These are phyloP conservation scores for Phodopus roborovskii DNA, from an alignment of 2,113 vertebrate genomes.

Conservation along the genomic window DNA sequence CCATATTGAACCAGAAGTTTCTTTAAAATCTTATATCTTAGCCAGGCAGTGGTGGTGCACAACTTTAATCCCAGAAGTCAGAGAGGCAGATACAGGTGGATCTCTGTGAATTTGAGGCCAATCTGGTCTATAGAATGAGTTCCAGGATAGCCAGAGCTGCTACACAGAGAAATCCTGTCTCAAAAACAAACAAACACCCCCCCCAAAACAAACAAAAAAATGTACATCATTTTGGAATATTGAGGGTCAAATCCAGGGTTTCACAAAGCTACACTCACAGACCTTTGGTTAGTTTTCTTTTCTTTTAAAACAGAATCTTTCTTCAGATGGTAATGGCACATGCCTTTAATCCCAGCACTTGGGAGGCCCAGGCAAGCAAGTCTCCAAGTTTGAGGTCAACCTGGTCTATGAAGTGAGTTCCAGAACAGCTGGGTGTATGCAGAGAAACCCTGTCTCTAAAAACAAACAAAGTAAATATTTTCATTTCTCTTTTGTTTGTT, in stretches of 20 bases:
- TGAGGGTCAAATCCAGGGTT: neutral
- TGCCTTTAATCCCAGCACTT: neutral
- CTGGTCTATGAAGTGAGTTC: neutral
- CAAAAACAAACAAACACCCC: too few species aligned
- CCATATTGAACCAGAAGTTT: neutral
- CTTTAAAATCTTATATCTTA: neutral
- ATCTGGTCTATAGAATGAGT: too few species aligned
- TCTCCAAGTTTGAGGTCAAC: neutral
- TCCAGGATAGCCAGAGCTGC: too few species aligned
- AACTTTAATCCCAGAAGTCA: too few species aligned
- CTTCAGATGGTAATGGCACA: too few species aligned
- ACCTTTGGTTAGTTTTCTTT: neutral
- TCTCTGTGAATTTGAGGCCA: too few species aligned
- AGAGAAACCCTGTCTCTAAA: neutral
- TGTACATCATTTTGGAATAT: neutral
- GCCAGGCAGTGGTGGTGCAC: too few species aligned
- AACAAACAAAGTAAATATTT: too few species aligned
- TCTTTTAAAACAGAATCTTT: neutral
- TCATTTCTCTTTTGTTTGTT: too few species aligned
- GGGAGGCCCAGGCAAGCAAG: neutral
- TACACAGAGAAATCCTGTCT: too few species aligned
- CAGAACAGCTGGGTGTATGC: neutral
- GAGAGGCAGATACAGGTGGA: too few species aligned
- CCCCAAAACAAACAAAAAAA: too few species aligned
- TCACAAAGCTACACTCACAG: neutral